Percentiles rank a stretch among this genome's conserved stretches.
These are phyloP conservation scores for Arothron firmamentum DNA, from an alignment of 2,113 vertebrate genomes.

Conservation along the genomic window DNA sequence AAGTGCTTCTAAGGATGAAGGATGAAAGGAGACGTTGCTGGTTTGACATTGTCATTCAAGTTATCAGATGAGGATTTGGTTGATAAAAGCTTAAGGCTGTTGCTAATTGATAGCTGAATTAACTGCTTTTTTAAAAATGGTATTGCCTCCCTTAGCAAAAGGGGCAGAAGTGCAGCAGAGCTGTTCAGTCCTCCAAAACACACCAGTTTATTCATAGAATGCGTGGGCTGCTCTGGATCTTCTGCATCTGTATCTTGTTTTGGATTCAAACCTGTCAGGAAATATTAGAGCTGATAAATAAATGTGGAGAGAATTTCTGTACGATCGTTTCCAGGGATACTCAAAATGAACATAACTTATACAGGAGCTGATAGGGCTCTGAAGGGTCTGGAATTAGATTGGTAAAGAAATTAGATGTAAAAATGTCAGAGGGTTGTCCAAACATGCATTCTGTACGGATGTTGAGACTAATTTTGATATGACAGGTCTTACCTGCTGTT, in stretches of 20 bases:
- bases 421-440: too few relatives aligned
- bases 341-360: too few relatives aligned
- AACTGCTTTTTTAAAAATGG: not conserved
- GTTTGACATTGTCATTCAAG: conserved; percentile 1
- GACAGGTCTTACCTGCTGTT: too few relatives aligned
- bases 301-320: too few relatives aligned
- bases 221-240: not conserved
- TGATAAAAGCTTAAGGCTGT: conserved; percentile 21
- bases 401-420: too few relatives aligned
- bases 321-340: too few relatives aligned
- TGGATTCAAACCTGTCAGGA: not conserved
- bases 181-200: not conserved
- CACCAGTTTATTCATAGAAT: not conserved
- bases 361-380: too few relatives aligned
- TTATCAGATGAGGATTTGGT: not conserved
- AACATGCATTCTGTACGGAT: too few relatives aligned
- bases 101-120: conserved; percentile 8
- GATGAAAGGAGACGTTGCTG: not conserved
- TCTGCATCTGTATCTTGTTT: not conserved
- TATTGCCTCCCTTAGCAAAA: too few relatives aligned
- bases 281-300: too few relatives aligned
- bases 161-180: not conserved
- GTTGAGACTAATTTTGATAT: too few relatives aligned
- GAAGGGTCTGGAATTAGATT: too few relatives aligned
- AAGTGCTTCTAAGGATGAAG: not conserved